A percentile compares a stretch with the other conserved stretches of the same genome.
Evolutionary conservation across 2,888 invertebrate genomes (phyloP).

Genomic region (Andrena bicolor): DNA sequence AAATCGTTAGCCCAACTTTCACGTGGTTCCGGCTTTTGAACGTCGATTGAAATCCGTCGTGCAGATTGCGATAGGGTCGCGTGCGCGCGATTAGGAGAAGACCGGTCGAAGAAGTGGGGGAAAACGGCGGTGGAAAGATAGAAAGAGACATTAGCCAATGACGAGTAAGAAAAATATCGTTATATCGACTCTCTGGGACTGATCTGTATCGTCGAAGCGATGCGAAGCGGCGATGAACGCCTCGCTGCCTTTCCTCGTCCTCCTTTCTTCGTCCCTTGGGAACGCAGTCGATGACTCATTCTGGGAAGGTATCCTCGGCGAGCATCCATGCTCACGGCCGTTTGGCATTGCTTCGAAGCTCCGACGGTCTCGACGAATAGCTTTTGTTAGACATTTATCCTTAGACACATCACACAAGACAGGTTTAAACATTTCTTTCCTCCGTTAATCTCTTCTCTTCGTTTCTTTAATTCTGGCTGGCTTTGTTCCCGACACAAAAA

Average conservation of each 20-base stretch:
- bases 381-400: conserved; percentile 75
- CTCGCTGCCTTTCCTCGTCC: conserved; percentile 2
- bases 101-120: conserved; percentile 37
- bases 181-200: conserved; percentile 68
- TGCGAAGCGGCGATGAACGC: conserved; percentile 54
- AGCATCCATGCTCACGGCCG: conserved; percentile 29
- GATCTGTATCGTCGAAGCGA: conserved; percentile 69
- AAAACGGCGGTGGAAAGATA: conserved; percentile 62
- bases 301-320: not conserved
- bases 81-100: conserved; percentile 18
- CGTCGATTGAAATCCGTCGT: conserved; percentile 44
- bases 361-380: conserved; percentile 59
- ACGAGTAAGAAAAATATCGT: conserved; percentile 79
- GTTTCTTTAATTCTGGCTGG: conserved; percentile 33
- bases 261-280: not conserved
- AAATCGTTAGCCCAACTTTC: not conserved
- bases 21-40: not conserved
- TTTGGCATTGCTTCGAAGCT: conserved; percentile 62
- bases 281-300: conserved; percentile 14
- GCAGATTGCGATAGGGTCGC: conserved; percentile 29
- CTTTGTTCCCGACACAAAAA: conserved; percentile 74
- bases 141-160: conserved; percentile 67
- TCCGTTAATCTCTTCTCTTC: conserved; percentile 24
- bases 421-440: conserved; percentile 54
- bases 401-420: conserved; percentile 75